Conservation (phyloP, 1,140 invertebrate genomes). For the Ceratosolen solmsi region DNA sequence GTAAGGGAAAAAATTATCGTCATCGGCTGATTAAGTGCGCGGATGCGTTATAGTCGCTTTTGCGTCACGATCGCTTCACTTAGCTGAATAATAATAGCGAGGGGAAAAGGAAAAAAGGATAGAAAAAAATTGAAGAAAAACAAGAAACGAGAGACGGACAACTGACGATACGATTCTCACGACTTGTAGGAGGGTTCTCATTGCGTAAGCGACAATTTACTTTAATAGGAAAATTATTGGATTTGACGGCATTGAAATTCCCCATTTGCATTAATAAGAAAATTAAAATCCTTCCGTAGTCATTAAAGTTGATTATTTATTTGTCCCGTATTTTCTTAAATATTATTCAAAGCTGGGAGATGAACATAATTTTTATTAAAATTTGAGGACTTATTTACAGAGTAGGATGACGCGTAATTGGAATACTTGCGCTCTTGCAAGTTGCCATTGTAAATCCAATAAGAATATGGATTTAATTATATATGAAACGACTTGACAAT, state of each 20-base stretch:
- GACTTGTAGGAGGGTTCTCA: not conserved
- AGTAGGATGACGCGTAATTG: not conserved
- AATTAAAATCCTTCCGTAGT: not conserved
- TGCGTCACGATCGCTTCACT: not conserved
- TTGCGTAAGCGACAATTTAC: slow-evolving; percentile 24
- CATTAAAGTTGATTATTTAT: slow-evolving; percentile 1
- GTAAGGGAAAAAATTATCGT: not conserved
- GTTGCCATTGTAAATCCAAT: not conserved
- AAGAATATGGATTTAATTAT: not conserved
- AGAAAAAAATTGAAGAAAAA: too few species aligned
- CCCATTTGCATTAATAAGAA: not conserved
- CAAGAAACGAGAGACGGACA: too few species aligned
- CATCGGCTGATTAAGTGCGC: not conserved
- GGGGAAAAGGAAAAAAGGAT: too few species aligned
- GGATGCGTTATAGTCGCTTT: not conserved
- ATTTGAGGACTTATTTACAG: not conserved
- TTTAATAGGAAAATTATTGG: slow-evolving; percentile 5
- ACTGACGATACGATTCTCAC: not conserved
- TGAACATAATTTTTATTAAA: not conserved
- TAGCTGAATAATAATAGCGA: not conserved
- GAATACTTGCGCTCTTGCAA: not conserved
- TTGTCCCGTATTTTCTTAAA: not conserved
- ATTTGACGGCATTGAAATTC: not conserved
- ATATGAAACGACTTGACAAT: slow-evolving; percentile 1
- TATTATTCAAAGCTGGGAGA: not conserved